Evolutionary conservation across 2,113 vertebrate species (phyloP).

Genomic region (Cyprinus carpio): DNA sequence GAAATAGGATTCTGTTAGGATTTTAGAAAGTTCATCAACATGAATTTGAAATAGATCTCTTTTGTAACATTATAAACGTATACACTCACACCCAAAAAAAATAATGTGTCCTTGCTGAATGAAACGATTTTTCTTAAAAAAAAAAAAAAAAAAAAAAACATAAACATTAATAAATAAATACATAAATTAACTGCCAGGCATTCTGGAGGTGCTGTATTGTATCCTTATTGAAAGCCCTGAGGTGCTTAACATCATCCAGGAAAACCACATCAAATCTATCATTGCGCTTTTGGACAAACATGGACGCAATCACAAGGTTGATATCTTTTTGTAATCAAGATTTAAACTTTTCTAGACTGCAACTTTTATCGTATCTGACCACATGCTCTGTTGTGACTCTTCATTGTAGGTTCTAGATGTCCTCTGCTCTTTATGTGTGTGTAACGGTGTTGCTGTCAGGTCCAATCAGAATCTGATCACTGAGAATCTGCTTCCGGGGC

Average conservation of each 20-base stretch:
- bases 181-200: conserved; percentile 81
- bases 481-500: conserved; percentile 90
- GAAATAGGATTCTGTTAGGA: not conserved
- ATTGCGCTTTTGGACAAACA: conserved; percentile 93
- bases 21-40: not conserved
- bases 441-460: conserved; percentile 90
- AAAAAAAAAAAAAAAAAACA: no score
- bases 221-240: conserved; percentile 93
- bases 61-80: no score
- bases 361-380: not conserved
- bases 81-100: no score
- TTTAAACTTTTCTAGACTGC: not conserved
- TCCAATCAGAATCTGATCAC: conserved; percentile 90
- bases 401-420: conserved; percentile 85
- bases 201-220: conserved; percentile 92
- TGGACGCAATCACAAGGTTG: conserved; percentile 92
- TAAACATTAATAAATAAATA: no score
- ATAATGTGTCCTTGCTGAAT: no score
- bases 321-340: not conserved
- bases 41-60: no score
- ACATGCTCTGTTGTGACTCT: not conserved
- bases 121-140: not conserved
- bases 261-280: conserved; percentile 95
- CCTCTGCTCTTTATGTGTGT: conserved; percentile 91
- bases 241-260: conserved; percentile 72